Evolutionary conservation across 2,888 invertebrate genomes (phyloP).

Genomic region (Meandrusa payeni): DNA sequence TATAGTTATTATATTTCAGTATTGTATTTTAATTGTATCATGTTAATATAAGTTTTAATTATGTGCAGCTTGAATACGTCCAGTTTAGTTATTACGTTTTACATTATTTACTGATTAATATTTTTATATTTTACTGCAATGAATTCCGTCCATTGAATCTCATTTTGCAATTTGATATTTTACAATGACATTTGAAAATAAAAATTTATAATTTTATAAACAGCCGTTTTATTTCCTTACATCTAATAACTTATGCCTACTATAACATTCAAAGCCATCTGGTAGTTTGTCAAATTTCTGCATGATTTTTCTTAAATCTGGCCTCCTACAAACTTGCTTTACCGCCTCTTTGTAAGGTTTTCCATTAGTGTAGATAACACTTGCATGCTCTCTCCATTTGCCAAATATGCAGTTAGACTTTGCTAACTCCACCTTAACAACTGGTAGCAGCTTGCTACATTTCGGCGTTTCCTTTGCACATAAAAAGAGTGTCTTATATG

Average conservation of each 20-base stretch:
- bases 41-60: no score
- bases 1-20: no score
- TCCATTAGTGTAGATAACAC: conserved; percentile 53
- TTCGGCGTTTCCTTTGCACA: conserved; percentile 61
- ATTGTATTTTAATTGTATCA: no score
- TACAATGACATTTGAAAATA: conserved; percentile 17
- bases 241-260: conserved; percentile 30
- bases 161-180: conserved; percentile 18
- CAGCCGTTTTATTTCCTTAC: conserved; percentile 21
- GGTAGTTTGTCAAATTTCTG: conserved; percentile 54
- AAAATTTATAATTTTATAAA: neutral
- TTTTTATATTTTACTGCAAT: no score
- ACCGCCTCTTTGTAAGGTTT: conserved; percentile 39
- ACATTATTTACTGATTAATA: no score
- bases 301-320: conserved; percentile 53
- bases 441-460: conserved; percentile 54
- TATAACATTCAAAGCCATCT: conserved; percentile 56
- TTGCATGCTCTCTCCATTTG: conserved; percentile 64
- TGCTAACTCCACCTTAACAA: conserved; percentile 52
- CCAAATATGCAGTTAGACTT: conserved; percentile 69
- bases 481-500: conserved; percentile 62
- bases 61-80: no score
- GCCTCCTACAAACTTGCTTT: conserved; percentile 55
- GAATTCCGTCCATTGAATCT: conserved; percentile 22
- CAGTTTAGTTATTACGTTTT: no score